phyloP scores from a whole-genome alignment of 2,797 vertebrate genomes.

The Acipenser ruthenus region DNA sequence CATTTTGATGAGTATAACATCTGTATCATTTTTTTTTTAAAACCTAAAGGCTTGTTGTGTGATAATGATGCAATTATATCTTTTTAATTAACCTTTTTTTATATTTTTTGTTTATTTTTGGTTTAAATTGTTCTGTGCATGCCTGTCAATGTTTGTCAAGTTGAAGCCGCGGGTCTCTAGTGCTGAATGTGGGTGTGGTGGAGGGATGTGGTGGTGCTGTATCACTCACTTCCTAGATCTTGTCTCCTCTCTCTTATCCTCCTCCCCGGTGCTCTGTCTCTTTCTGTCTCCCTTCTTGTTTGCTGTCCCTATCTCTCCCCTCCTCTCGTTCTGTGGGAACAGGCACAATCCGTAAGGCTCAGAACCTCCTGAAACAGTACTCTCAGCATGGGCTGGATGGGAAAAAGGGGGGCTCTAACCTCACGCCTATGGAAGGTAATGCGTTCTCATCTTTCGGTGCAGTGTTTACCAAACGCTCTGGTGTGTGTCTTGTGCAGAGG shows the following conservation, averaged over 20 bases:
- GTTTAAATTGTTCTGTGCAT: constrained; percentile 20
- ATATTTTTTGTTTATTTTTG: neutral
- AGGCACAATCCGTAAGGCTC: constrained; percentile 99
- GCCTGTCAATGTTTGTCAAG: constrained; percentile 19
- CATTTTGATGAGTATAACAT: too few species aligned
- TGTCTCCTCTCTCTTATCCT: constrained; percentile 46
- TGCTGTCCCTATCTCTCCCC: neutral
- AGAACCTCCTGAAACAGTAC: constrained; percentile 99
- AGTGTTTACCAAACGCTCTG: constrained; percentile 14
- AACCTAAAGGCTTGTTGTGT: too few species aligned
- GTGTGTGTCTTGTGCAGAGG: constrained; percentile 12
- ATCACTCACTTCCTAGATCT: constrained; percentile 76
- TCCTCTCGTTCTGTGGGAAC: constrained; percentile 60
- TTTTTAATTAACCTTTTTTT: neutral
- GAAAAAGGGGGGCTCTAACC: constrained; percentile 98
- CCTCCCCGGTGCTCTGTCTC: constrained; percentile 12
- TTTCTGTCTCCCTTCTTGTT: constrained; percentile 27
- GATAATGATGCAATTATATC: neutral
- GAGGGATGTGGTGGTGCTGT: constrained; percentile 54
- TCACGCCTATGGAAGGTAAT: constrained; percentile 98
- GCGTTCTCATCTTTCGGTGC: constrained; percentile 32
- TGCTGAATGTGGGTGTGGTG: constrained; percentile 45
- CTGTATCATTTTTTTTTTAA: too few species aligned
- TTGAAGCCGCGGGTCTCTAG: constrained; percentile 3
- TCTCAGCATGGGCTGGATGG: constrained; percentile 99